Conservation (phyloP, 2,797 vertebrate species). For the Percopsis omiscomaycus region DNA sequence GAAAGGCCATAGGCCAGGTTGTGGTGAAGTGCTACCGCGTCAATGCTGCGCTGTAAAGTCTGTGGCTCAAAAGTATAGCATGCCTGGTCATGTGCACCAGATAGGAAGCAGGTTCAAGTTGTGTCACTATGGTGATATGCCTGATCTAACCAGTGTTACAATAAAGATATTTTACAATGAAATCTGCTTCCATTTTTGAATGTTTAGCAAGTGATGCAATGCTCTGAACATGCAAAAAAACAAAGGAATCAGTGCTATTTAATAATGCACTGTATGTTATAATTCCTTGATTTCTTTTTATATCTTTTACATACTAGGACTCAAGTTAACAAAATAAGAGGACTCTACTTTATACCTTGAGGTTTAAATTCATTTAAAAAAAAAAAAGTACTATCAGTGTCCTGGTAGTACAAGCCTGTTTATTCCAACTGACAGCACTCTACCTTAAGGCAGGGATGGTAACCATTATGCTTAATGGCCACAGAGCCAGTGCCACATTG, state of each 20-base stretch:
- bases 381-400: background rate
- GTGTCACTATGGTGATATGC: constrained; percentile 36
- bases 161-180: constrained; percentile 64
- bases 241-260: background rate
- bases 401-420: constrained; percentile 14
- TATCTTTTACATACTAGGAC: background rate
- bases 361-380: background rate
- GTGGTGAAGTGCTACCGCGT: constrained; percentile 30
- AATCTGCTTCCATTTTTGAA: constrained; percentile 38
- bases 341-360: background rate
- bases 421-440: background rate
- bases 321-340: no score
- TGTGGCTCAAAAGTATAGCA: constrained; percentile 35
- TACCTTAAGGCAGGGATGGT: constrained; percentile 30
- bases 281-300: background rate
- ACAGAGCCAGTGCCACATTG: constrained; percentile 33
- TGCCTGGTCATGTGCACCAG: constrained; percentile 30
- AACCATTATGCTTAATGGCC: constrained; percentile 26
- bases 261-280: background rate
- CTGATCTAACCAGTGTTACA: constrained; percentile 46
- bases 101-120: constrained; percentile 33
- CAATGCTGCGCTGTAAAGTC: constrained; percentile 47
- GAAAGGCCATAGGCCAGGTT: constrained; percentile 19
- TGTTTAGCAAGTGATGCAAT: background rate
- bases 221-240: background rate